Base-by-base conservation (phyloP, 2,797 vertebrate genomes). In the Megaceryle alcyon region DNA sequence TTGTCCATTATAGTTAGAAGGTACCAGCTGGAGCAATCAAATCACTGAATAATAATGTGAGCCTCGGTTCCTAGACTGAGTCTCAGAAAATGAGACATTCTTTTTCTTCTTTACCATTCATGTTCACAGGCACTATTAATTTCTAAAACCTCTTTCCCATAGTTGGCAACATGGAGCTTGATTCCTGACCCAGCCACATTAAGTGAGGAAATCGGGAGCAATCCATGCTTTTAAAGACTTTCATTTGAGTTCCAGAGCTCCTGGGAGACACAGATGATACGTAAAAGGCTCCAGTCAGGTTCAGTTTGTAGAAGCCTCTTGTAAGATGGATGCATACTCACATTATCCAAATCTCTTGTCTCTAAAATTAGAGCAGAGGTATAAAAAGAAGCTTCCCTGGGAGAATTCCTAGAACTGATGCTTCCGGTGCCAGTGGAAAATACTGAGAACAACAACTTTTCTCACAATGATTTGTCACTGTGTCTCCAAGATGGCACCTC, bases 331-430 rank as follows among this genome's bases (percentile, higher is more conserved):
- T 61, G 39, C 28, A 53, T 5, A 17, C 53, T 93, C 14, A 59
- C 31, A 35, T 81, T 89, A 71, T 60, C 51, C 39, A 68, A 82
- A 35, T 1, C 3, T 76, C 43, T 86, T 80, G 21, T 76, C n/a
- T 80, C 82, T 93, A 96, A 95, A 95, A 90, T 95, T 96, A 95
- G 82, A 94, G 22, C 2, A 2, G 59, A 82, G 37, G 63, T 91
- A 91, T 94, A 76, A 88, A 83, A 96, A 94, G 57, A 39, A 70
- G 6, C 51, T 94, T 95, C 68, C 22, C 92, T 73, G 68, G 41
- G 53, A 95, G 25, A 64, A 41, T 93, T 95, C 84, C 90, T 92
- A 87, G 94, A 93, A 91, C 76, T 93, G 72, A 12, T 83, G 26
- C 56, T 89, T 91, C 64, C 3, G 2, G 31, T 75, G 81, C 88